Percentiles rank a stretch among this genome's conserved stretches.
phyloP scores from a whole-genome alignment of 2,797 vertebrate genomes.

The Delichon dasypus region DNA sequence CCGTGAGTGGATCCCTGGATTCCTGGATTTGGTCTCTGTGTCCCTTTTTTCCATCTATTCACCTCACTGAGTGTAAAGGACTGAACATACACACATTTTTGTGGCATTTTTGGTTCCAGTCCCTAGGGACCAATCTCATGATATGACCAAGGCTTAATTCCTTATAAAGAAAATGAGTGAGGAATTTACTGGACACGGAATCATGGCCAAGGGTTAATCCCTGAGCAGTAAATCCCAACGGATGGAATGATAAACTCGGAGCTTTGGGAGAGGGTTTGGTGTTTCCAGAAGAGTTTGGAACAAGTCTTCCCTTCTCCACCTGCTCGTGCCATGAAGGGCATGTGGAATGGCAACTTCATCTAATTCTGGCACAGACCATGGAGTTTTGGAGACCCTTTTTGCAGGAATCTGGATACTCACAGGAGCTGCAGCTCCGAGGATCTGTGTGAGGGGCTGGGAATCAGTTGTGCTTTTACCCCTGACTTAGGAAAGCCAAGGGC shows the following conservation, averaged over 20 bases:
- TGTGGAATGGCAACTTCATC: not conserved
- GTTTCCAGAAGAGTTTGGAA: not conserved
- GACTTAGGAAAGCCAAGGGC: constrained; percentile 10
- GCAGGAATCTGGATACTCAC: not conserved
- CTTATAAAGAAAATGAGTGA: not conserved
- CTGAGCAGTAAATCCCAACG: not conserved
- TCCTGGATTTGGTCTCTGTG: not conserved
- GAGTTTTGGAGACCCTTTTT: not conserved
- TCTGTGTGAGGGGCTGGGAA: not conserved
- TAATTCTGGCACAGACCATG: not conserved
- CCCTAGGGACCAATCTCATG: not conserved
- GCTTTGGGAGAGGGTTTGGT: not conserved
- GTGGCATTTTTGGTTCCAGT: not conserved
- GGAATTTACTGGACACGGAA: not conserved
- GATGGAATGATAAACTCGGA: not conserved
- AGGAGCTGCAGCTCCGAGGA: not conserved
- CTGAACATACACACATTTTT: not conserved
- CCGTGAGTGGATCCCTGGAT: not conserved
- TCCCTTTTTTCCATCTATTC: not conserved
- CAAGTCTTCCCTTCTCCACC: not conserved
- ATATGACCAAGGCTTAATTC: not conserved
- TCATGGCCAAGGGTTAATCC: not conserved
- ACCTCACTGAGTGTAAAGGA: not conserved
- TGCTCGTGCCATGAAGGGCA: not conserved
- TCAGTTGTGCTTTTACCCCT: not conserved